phyloP scores from a whole-genome alignment of 2,797 vertebrate species.

The Tangara arthus region DNA sequence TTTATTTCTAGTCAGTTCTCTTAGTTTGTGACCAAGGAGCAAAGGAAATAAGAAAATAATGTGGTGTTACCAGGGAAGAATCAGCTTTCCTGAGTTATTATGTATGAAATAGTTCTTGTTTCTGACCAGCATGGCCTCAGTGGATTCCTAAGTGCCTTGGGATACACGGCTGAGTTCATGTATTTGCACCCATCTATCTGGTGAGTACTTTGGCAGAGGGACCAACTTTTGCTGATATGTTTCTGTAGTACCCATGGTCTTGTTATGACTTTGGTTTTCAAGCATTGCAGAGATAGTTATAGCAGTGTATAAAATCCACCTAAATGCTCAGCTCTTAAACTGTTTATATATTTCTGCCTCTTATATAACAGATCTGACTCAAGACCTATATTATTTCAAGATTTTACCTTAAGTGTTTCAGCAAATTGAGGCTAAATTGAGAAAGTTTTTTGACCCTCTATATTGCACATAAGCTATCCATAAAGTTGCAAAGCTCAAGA shows the following conservation, averaged over 20 bases:
- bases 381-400: not conserved
- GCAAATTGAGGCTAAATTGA: not conserved
- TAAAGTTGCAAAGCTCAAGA: not conserved
- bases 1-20: not conserved
- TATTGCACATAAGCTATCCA: not conserved
- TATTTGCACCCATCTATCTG: not conserved
- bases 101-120: not conserved
- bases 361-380: not conserved
- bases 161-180: not conserved
- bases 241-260: not conserved
- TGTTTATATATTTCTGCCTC: not conserved
- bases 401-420: not conserved
- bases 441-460: not conserved
- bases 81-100: not conserved
- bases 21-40: not conserved
- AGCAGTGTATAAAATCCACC: not conserved
- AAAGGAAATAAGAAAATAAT: not conserved
- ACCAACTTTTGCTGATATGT: not conserved
- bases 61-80: not conserved
- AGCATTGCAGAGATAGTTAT: not conserved
- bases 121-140: not conserved
- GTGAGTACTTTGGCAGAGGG: not conserved
- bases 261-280: not conserved
- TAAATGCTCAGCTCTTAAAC: not conserved
- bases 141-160: not conserved